These are phyloP conservation scores for Anthonomus grandis DNA, from an alignment of 1,140 invertebrate species.

Conservation along the genomic window DNA sequence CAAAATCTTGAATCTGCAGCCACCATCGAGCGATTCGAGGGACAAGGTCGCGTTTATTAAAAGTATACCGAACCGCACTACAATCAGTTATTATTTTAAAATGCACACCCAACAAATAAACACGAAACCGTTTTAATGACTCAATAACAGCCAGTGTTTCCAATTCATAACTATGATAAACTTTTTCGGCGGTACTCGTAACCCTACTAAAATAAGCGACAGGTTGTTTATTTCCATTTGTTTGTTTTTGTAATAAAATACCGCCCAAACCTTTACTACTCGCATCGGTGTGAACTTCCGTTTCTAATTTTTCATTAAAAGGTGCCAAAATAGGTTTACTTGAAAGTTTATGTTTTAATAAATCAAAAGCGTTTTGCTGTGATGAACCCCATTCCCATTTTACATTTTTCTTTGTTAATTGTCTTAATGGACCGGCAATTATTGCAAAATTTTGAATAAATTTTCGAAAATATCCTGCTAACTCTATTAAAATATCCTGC, in stretches of 20 bases:
- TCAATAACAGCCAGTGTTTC: conserved; percentile 46
- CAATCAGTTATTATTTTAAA: conserved; percentile 48
- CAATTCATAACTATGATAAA: conserved; percentile 15
- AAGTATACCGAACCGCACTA: conserved; percentile 33
- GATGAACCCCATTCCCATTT: background rate
- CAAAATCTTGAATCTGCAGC: background rate
- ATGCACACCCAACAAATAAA: conserved; percentile 44
- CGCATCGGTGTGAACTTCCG: conserved; percentile 5
- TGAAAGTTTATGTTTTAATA: background rate
- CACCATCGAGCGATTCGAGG: background rate
- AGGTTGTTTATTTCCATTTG: background rate
- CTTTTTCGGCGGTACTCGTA: background rate
- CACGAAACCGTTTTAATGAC: conserved; percentile 46
- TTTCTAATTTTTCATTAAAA: background rate
- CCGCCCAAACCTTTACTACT: conserved; percentile 1
- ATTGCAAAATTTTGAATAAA: background rate
- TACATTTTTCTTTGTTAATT: background rate
- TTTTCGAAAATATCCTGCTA: background rate
- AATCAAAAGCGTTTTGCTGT: background rate
- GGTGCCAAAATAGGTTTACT: background rate
- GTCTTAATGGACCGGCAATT: background rate
- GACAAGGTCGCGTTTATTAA: conserved; percentile 30
- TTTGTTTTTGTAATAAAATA: conserved; percentile 2
- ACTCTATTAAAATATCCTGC: too few relatives aligned
- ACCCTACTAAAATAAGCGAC: background rate